These are phyloP conservation scores for Drosophila sucinea DNA, from an alignment of 1,140 invertebrate species.

Conservation along the genomic window DNA sequence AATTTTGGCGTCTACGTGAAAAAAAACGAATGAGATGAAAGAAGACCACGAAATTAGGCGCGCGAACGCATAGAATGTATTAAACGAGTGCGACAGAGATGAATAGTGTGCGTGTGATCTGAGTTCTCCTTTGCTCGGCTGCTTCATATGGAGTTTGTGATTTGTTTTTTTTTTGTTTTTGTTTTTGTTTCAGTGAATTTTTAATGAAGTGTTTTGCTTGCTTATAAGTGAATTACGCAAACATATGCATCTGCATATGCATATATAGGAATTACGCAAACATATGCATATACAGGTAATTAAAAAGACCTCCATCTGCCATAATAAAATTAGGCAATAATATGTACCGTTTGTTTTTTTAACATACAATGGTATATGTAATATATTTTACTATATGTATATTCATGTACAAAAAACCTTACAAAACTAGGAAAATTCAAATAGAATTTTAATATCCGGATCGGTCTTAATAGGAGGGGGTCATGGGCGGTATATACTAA, in stretches of 20 bases:
- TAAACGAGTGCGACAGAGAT: neutral
- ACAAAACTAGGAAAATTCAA: slow-evolving; percentile 5
- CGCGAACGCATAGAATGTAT: neutral
- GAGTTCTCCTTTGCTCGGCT: neutral
- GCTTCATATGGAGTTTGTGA: neutral
- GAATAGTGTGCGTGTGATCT: neutral
- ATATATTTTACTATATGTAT: slow-evolving; percentile 7
- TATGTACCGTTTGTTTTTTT: neutral
- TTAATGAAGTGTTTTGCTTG: neutral
- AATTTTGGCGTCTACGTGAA: neutral
- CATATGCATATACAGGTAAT: no score
- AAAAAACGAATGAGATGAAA: no score
- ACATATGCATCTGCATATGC: no score
- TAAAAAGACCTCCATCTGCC: no score
- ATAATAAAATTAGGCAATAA: neutral
- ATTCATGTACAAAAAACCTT: slow-evolving; percentile 7
- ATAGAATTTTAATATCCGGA: neutral
- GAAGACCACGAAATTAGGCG: neutral
- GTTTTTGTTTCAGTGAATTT: neutral
- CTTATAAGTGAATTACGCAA: no score
- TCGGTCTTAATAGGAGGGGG: neutral
- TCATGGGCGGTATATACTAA: neutral
- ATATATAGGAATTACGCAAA: no score
- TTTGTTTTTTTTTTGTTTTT: neutral
- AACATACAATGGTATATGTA: neutral